Evolutionary conservation across 2,797 vertebrate species (phyloP), one percentile per base, ranked within the genome.

Genomic region (Oophaga sylvatica): DNA sequence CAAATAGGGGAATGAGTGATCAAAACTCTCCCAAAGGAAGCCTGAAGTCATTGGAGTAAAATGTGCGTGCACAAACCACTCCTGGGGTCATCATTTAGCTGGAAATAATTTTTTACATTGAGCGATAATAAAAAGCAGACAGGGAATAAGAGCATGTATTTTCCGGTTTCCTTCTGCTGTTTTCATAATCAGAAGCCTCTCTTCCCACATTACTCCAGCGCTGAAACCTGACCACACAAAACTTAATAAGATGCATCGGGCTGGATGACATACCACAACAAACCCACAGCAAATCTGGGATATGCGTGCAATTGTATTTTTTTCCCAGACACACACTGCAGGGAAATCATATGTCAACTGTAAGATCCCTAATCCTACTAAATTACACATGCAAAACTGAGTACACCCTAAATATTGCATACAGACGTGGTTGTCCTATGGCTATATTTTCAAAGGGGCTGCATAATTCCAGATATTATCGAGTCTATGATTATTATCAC

Each of bases 71-170:
- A 90, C 89, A 92, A 35, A 0, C 89, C 90, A 35, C 88, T 87
- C 91, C 90, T 90, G 86, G 89, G 92, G 92, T 93, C 93, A 94
- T 89, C 88, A 41, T 89, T 92, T 92, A 92, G 92, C 88, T 93
- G 91, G 92, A 93, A 92, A 90, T 91, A 89, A 90, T 91, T 93
- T 67, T 93, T 92, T 92, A 91, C 91, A 92, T 90, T 92, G 92
- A 92, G 89, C 88, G 92, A 92, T 92, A 93, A 94, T 93, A 91
- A 92, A 93, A 94, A 92, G 92, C 93, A 94, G 90, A 94, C 90
- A 91, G 91, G 90, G 92, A 92, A 90, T 91, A 91, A 90, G 92
- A 92, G 90, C 91, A 91, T 86, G 89, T 92, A 90, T 92, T 91
- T 93, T 94, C 90, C 92, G 91, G 93, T 92, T 94, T 94, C 92